Conservation (phyloP, 1,140 invertebrate species). For the Pemphigus obesinymphae region DNA sequence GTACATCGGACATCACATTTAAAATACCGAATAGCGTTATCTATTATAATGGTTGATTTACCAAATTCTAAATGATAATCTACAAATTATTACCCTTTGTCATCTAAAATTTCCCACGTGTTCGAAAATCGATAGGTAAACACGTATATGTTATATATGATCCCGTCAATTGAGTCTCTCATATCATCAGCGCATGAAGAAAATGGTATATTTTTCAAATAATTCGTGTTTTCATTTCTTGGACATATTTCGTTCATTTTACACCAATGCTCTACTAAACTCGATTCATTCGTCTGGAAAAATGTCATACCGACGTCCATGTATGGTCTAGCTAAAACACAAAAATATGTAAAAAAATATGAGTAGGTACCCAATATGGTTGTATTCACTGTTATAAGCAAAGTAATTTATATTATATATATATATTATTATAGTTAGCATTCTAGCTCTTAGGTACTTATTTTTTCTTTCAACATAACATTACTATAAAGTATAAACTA, state of each 20-base stretch:
- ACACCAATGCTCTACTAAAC: not conserved
- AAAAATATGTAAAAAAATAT: too few relatives aligned
- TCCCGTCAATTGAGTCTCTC: not conserved
- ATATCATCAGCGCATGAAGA: not conserved
- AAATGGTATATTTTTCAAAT: conserved; percentile 13
- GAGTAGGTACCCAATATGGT: too few relatives aligned
- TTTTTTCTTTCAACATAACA: too few relatives aligned
- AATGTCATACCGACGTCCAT: not conserved
- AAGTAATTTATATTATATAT: too few relatives aligned
- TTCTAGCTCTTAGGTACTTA: too few relatives aligned
- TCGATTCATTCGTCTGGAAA: not conserved
- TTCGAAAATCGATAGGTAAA: conserved; percentile 3
- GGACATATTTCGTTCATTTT: conserved; percentile 1
- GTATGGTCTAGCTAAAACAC: conserved; percentile 1
- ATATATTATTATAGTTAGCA: too few relatives aligned
- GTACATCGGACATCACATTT: too few relatives aligned
- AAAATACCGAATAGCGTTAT: too few relatives aligned
- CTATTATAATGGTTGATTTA: too few relatives aligned
- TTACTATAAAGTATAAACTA: too few relatives aligned
- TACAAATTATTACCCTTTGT: not conserved
- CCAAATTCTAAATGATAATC: not conserved
- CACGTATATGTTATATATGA: not conserved
- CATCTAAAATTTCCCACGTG: not conserved
- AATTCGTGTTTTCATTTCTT: not conserved
- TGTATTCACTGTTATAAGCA: too few relatives aligned